Evolutionary conservation across 1,140 invertebrate genomes (phyloP), one percentile per base, ranked within the genome.

Genomic region (Spodoptera litura): DNA sequence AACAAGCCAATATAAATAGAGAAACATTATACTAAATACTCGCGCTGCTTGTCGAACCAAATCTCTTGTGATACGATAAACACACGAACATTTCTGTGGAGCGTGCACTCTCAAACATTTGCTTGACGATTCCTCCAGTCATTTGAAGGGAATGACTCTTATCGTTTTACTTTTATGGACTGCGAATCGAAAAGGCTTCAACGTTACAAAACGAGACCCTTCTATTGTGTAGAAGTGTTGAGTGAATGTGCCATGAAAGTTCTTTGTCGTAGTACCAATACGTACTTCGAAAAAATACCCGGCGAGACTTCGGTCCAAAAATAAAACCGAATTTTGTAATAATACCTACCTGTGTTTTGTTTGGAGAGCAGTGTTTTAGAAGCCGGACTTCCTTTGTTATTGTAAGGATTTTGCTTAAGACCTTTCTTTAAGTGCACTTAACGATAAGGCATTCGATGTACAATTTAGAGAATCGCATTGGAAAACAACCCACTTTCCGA

Each of bases 91-190:
- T 68, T 83, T 80, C 66, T 76, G 81, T 44, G 55, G 77, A 82
- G 80, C 80, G 77, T 66, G 74, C 83, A 75, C 83, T 80, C 73
- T 79, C 78, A 75, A 85, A 86, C 81, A 87, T 89, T 87, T 85
- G 79, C 81, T 73, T 86, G 88, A 85, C 83, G 88, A 87, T 82
- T 88, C 80, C 81, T 87, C 83, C 83, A 88, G 88, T 89, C 88
- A 91, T 91, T 92, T 89, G 83, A 78, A 87, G 81, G 80, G 83
- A 90, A 89, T 82, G 88, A 83, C 88, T 90, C 88, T 90, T 90
- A 89, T 92, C 90, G 88, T 84, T 84, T 90, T 90, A 88, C 86
- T 90, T 89, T 91, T 88, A 90, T 89, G 83, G 82, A 86, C 80
- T 92, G 86, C 80, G 88, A 90, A 92, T 92, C 88, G 87, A 89